Evolutionary conservation across 37 sponge, comb jelly and placozoan genomes (phyloP), one percentile per base, ranked within the genome.

Genomic region (Agelas oroides): DNA sequence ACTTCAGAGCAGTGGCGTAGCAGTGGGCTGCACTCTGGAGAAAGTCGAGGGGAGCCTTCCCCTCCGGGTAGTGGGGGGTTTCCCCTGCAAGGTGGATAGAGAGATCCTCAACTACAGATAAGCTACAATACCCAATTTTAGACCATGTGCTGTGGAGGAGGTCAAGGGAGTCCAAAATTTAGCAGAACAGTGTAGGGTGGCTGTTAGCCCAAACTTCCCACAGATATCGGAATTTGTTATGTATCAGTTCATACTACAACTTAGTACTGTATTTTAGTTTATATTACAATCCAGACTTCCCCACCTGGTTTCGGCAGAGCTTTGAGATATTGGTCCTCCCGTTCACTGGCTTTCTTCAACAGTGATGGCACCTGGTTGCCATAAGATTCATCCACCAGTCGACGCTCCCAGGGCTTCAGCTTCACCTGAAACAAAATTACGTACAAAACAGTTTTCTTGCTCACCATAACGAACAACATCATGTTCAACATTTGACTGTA

Each of bases 1-100:
- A 53, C 77, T 81, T 91, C 34, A 95, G 72, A 37, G 96, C 98
- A 74, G 92, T 89, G 53, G 96, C 94, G 70, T 88, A 88, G 70
- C 89, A 86, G 0, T 80, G 25, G 35, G 89, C 78, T 59, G 86
- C 86, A 12, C 27, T 78, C 62, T 56, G 63, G 31, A 86, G 86
- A 35, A 40, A 64, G 46, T 86, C 86, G 33, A 80, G 81, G 23
- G 75, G 75, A 65, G 38, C 68, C 18, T 39, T 38, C 28, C 75
- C 76, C 20, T 17, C 54, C 0, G 33, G 59, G 17, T 57, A 66
- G 57, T 76, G 85, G 16, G 38, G 53, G 0, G 79, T 71, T 52
- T 57, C 70, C 19, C 77, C 86, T 85, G 78, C 24, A 46, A 54
- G 17, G 67, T 1, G 24, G 33, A 24, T 3, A 8, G 46, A 8